These are phyloP conservation scores for Uria lomvia DNA, from an alignment of 2,113 vertebrate genomes.

Conservation along the genomic window DNA sequence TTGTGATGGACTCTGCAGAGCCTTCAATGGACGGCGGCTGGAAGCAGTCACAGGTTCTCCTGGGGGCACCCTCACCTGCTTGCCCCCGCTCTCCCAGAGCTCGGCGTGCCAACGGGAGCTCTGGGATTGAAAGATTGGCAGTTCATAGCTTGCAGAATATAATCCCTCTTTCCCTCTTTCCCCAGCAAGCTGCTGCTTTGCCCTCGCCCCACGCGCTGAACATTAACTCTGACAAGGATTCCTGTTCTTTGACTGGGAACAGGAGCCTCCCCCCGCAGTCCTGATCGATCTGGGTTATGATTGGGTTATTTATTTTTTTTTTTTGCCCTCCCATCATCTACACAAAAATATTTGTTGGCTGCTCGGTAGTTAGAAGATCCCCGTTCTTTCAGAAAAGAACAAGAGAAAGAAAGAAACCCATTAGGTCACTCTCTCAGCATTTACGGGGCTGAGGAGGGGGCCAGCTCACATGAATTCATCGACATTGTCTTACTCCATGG, in stretches of 20 bases:
- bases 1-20: background rate
- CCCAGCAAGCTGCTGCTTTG: background rate
- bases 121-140: background rate
- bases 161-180: background rate
- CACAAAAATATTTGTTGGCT: background rate
- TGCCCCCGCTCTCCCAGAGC: background rate
- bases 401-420: background rate
- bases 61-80: background rate
- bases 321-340: background rate
- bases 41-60: background rate
- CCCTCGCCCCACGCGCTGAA: background rate
- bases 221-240: background rate
- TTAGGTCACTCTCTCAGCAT: background rate
- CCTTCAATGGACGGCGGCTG: background rate
- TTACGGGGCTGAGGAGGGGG: background rate
- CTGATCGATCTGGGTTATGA: background rate
- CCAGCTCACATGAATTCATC: background rate
- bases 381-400: background rate
- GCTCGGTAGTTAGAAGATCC: background rate
- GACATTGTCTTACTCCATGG: background rate
- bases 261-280: background rate
- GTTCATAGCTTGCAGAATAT: background rate
- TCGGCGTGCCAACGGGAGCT: background rate
- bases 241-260: background rate
- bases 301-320: background rate